phyloP scores from a whole-genome alignment of 2,797 vertebrate genomes.

The Somateria mollissima region DNA sequence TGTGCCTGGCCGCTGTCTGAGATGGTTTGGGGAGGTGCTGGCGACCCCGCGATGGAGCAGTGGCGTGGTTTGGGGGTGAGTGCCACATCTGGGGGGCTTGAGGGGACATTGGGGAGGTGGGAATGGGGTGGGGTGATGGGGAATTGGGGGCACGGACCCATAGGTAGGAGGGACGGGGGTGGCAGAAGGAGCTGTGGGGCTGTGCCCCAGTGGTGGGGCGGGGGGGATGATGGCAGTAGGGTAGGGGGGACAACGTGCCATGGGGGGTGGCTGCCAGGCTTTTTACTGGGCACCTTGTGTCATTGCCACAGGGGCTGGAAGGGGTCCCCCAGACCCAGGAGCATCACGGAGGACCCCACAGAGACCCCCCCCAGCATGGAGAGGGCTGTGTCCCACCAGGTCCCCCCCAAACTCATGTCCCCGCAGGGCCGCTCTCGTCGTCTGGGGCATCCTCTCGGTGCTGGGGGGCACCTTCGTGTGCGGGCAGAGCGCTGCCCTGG shows the following conservation, averaged over 20 bases:
- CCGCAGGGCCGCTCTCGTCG: slow-evolving; percentile 81
- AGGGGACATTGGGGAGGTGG: too few species aligned
- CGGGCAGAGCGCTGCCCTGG: slow-evolving; percentile 89
- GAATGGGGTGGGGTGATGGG: too few species aligned
- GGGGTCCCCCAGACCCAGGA: neutral
- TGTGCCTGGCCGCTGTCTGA: rapidly evolving
- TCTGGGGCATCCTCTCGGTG: slow-evolving; percentile 88
- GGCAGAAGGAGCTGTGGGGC: rapidly evolving
- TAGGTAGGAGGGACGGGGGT: rapidly evolving
- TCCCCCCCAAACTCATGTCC: neutral
- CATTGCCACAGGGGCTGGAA: neutral
- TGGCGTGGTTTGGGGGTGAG: neutral
- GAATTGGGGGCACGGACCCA: too few species aligned
- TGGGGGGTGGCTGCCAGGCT: neutral
- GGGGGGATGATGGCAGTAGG: too few species aligned
- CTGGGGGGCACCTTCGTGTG: slow-evolving; percentile 91
- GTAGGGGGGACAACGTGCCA: neutral
- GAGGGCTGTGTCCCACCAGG: neutral
- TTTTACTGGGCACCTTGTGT: neutral
- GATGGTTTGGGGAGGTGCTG: neutral
- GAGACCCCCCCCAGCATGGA: neutral
- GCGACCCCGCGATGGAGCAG: rapidly evolving
- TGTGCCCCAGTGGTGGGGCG: rapidly evolving
- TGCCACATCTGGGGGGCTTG: rapidly evolving
- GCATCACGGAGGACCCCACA: neutral